Evolutionary conservation across 2,888 invertebrate genomes (phyloP).

Genomic region (Trichopoda pennipes): DNA sequence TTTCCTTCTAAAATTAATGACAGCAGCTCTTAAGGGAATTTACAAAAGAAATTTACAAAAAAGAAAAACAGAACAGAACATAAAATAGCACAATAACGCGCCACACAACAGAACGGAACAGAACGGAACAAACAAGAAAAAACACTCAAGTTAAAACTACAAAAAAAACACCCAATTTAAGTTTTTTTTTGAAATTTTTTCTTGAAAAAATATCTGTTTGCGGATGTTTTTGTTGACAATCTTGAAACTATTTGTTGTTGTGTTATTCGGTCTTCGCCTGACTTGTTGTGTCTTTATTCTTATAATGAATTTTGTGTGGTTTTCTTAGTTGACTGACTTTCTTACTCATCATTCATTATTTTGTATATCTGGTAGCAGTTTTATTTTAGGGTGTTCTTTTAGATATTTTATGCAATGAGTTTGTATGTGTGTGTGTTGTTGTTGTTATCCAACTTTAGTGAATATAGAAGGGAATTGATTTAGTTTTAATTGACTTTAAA

Average conservation of each 20-base stretch:
- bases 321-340: slow-evolving; percentile 48
- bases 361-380: background rate
- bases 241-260: background rate
- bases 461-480: slow-evolving; percentile 35
- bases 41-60: no score
- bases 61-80: background rate
- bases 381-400: background rate
- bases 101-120: no score
- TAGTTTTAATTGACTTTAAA: slow-evolving; percentile 37
- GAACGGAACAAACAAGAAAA: no score
- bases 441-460: background rate
- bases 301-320: slow-evolving; percentile 24
- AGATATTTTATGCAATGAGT: background rate
- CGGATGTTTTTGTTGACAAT: slow-evolving; percentile 7
- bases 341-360: slow-evolving; percentile 44
- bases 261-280: background rate
- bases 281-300: background rate
- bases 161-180: no score
- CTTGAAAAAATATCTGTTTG: background rate
- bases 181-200: no score
- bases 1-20: no score
- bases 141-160: no score
- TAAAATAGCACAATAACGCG: no score
- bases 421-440: background rate
- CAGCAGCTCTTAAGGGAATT: no score